These are phyloP conservation scores for Baronia brevicornis DNA, from an alignment of 2,888 invertebrate genomes.

Conservation along the genomic window DNA sequence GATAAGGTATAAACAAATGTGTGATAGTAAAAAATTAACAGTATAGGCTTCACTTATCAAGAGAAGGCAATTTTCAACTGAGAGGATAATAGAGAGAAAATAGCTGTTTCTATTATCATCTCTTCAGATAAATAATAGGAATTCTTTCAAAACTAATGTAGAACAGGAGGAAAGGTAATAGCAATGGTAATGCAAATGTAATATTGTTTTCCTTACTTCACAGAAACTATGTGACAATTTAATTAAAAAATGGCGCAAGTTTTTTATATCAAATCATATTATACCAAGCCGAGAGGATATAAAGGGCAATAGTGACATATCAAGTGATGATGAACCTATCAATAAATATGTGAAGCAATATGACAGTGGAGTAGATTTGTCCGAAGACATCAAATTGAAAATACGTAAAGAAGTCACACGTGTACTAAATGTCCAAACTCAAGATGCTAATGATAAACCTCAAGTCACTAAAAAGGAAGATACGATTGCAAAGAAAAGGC, in stretches of 20 bases:
- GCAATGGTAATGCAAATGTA: not conserved
- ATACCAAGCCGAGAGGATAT: conserved; percentile 16
- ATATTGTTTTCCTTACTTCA: conserved; percentile 3
- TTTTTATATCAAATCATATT: conserved; percentile 33
- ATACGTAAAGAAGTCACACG: conserved; percentile 44
- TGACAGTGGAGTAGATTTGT: conserved; percentile 42
- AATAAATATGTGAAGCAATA: conserved; percentile 47
- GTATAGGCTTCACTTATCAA: no score
- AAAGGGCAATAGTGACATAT: conserved; percentile 9
- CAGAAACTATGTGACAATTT: conserved; percentile 47
- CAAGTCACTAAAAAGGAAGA: conserved; percentile 19
- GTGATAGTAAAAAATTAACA: no score
- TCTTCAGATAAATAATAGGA: not conserved
- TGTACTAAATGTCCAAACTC: conserved; percentile 23
- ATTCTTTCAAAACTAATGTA: not conserved
- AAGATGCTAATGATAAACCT: conserved; percentile 16
- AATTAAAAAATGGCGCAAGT: conserved; percentile 37
- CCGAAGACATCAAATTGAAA: conserved; percentile 42
- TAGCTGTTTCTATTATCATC: not conserved
- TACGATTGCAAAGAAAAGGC: conserved; percentile 5
- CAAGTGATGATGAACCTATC: conserved; percentile 60
- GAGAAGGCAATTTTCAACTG: no score
- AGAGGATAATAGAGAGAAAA: not conserved
- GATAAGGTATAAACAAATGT: no score
- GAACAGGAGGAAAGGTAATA: not conserved